Conservation (phyloP, 2,888 invertebrate species). For the Plebejus anna region DNA sequence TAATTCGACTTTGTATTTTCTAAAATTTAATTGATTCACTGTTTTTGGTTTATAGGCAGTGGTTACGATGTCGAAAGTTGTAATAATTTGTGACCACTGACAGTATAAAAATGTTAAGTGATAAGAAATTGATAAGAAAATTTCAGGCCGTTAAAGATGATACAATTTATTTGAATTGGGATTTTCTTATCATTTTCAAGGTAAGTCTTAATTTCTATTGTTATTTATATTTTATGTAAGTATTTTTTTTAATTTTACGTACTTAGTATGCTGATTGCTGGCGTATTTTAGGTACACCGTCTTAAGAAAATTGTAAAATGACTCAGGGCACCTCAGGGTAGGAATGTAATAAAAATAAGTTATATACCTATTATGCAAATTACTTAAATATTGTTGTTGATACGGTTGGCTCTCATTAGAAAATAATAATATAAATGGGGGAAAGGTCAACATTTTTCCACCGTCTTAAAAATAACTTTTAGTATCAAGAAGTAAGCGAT, state of each 20-base stretch:
- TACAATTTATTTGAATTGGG: background rate
- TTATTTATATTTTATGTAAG: background rate
- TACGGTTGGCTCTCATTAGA: background rate
- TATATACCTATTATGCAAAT: background rate
- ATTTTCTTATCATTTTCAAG: background rate
- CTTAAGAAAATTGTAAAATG: background rate
- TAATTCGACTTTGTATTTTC: background rate
- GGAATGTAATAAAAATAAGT: too few relatives aligned
- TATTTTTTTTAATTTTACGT: background rate
- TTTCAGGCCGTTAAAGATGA: background rate
- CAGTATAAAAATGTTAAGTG: too few relatives aligned
- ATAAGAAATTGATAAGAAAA: background rate
- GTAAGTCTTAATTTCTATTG: background rate
- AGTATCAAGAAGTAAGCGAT: conserved; percentile 32
- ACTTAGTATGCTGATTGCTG: background rate
- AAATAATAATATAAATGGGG: background rate
- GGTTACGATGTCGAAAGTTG: background rate
- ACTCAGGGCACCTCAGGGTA: too few relatives aligned
- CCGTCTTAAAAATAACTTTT: background rate
- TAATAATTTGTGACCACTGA: background rate
- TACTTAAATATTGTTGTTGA: background rate
- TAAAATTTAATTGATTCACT: background rate
- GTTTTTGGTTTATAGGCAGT: background rate
- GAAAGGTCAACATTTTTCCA: background rate
- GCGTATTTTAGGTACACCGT: background rate